Evolutionary conservation across 2,113 vertebrate species (phyloP).

Genomic region (Thymallus thymallus): DNA sequence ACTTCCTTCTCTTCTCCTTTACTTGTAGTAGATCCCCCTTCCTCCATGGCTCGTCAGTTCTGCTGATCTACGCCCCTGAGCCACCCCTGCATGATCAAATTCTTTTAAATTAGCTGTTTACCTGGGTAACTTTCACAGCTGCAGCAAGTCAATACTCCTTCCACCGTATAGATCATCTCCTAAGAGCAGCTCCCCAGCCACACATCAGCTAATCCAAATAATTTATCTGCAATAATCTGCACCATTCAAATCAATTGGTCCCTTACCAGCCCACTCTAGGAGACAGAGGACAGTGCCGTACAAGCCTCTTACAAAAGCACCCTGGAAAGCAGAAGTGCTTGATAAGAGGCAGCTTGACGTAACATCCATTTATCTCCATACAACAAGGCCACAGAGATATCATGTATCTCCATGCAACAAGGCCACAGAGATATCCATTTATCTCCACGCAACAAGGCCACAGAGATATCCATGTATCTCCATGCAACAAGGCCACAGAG

Average conservation of each 20-base stretch:
- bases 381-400: neutral
- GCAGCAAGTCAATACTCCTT: slow-evolving; percentile 26
- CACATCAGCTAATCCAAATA: slow-evolving; percentile 28
- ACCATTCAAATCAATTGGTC: slow-evolving; percentile 37
- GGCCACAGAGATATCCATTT: neutral
- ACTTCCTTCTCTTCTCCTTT: neutral
- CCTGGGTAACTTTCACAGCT: slow-evolving; percentile 13
- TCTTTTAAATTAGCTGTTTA: slow-evolving; percentile 46
- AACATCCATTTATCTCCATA: neutral
- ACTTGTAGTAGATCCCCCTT: too few relatives aligned
- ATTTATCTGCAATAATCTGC: slow-evolving; percentile 52
- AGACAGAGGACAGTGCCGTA: neutral
- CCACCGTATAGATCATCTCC: slow-evolving; percentile 23
- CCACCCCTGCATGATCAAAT: neutral
- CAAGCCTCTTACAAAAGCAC: slow-evolving; percentile 11
- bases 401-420: neutral
- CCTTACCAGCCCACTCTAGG: slow-evolving; percentile 2
- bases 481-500: neutral
- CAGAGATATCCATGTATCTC: neutral
- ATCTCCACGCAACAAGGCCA: neutral
- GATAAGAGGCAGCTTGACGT: slow-evolving; percentile 3
- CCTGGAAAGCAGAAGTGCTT: slow-evolving; percentile 10
- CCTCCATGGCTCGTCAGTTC: neutral
- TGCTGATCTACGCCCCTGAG: neutral
- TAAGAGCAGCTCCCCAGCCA: neutral